These are phyloP conservation scores for Ibidorhyncha struthersii DNA, from an alignment of 2,113 vertebrate species.

Conservation along the genomic window DNA sequence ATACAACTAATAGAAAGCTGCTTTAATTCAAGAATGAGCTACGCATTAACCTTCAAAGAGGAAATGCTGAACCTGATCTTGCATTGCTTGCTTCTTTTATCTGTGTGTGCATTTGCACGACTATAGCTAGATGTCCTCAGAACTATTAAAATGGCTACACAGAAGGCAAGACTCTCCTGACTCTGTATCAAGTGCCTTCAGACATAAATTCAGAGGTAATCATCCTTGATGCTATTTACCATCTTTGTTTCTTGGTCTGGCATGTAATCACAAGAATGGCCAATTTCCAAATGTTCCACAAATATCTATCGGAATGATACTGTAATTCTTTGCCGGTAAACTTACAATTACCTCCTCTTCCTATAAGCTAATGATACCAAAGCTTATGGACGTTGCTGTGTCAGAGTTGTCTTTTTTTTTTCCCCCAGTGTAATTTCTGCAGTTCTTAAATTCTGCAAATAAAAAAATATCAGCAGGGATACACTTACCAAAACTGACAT, in stretches of 20 bases:
- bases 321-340: background rate
- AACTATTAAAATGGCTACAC: background rate
- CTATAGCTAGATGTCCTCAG: background rate
- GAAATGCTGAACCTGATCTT: background rate
- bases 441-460: background rate
- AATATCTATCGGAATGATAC: background rate
- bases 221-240: background rate
- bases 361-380: background rate
- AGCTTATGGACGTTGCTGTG: background rate
- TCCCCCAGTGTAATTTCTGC: accelerated
- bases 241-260: background rate
- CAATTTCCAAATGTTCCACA: background rate
- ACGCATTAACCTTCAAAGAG: background rate
- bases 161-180: background rate
- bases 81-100: background rate
- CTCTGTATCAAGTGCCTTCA: background rate
- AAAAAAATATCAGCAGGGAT: background rate
- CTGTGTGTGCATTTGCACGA: background rate
- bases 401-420: background rate
- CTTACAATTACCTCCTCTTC: background rate
- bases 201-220: background rate
- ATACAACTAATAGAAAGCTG: background rate
- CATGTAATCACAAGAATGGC: background rate
- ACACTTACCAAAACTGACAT: background rate
- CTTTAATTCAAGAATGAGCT: background rate